These are phyloP conservation scores for Ariopsis seemanni DNA, from an alignment of 2,113 vertebrate genomes.

Conservation along the genomic window DNA sequence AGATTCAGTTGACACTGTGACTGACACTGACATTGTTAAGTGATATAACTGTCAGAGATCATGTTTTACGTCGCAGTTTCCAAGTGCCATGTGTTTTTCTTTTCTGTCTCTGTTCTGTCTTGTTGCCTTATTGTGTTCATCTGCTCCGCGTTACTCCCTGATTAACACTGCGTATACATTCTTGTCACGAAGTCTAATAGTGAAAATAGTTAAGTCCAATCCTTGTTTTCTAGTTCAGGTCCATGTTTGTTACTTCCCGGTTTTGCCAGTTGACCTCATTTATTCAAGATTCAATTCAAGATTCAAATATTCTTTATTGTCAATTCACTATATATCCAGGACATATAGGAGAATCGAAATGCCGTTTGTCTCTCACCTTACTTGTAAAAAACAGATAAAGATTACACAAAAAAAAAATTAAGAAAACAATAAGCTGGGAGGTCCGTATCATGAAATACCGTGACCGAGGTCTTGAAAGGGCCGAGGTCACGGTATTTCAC, in stretches of 20 bases:
- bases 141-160: not conserved
- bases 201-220: not conserved
- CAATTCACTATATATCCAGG: no score
- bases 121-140: not conserved
- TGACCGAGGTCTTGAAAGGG: no score
- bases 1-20: not conserved
- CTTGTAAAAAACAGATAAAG: no score
- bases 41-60: not conserved
- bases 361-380: no score
- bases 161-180: not conserved
- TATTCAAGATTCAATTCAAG: no score
- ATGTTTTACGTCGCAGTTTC: not conserved
- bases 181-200: not conserved
- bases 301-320: no score
- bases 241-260: not conserved
- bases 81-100: not conserved
- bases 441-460: no score
- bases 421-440: no score
- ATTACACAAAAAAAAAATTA: no score
- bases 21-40: not conserved
- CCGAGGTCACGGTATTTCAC: no score
- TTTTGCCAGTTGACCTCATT: not conserved
- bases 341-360: no score
- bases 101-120: not conserved
- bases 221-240: not conserved